These are phyloP conservation scores for Charina bottae DNA, from an alignment of 2,113 vertebrate species.

Conservation along the genomic window DNA sequence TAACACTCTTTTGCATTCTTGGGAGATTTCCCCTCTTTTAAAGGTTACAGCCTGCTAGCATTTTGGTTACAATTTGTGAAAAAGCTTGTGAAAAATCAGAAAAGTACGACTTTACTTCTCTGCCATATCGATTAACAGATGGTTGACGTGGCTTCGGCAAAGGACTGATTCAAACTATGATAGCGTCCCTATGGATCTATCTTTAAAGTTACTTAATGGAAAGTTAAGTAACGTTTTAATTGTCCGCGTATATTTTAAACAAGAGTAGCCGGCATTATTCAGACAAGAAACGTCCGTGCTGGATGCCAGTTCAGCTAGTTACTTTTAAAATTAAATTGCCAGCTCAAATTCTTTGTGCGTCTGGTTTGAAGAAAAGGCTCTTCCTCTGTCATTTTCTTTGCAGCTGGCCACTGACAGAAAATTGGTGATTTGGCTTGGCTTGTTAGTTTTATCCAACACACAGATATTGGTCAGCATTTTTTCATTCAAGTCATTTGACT, in stretches of 20 bases:
- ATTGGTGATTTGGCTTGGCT: constrained; percentile 63
- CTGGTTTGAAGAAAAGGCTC: neutral
- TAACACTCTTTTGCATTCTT: neutral
- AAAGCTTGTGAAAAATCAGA: neutral
- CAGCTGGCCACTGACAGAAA: constrained; percentile 58
- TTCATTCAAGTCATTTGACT: no score
- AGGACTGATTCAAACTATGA: neutral
- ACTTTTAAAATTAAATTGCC: neutral
- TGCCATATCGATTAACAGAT: constrained; percentile 20
- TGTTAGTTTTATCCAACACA: neutral
- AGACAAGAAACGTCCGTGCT: neutral
- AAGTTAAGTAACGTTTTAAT: constrained; percentile 17
- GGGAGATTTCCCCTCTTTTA: neutral
- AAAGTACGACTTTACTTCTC: neutral
- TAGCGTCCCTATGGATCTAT: neutral
- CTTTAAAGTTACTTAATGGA: neutral
- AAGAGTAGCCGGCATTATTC: neutral
- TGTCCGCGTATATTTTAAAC: neutral
- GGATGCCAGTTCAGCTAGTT: neutral
- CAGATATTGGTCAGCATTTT: neutral
- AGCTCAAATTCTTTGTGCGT: neutral
- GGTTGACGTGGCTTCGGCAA: neutral
- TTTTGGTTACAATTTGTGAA: neutral
- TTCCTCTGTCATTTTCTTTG: neutral
- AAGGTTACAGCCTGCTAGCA: constrained; percentile 7